Conservation (phyloP, 1,140 invertebrate species). For the Drosophila oshimai region DNA sequence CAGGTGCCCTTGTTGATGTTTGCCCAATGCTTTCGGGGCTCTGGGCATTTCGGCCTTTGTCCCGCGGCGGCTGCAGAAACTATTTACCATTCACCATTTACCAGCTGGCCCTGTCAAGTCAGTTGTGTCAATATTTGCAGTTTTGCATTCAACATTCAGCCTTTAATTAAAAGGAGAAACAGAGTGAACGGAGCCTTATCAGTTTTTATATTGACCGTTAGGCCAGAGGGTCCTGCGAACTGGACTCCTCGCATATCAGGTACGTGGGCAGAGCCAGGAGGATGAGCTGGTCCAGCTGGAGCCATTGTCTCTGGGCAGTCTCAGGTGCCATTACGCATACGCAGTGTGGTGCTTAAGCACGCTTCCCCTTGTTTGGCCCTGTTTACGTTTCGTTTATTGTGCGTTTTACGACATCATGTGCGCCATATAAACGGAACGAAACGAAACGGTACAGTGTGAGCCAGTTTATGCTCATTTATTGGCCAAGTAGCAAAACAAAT, state of each 20-base stretch:
- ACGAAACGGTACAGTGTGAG: constrained; percentile 8
- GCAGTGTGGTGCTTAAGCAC: constrained; percentile 48
- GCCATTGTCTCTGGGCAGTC: constrained; percentile 32
- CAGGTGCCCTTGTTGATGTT: constrained; percentile 29
- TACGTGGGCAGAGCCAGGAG: constrained; percentile 4
- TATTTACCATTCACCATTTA: constrained; percentile 38
- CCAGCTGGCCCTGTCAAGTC: constrained; percentile 28
- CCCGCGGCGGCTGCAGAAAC: constrained; percentile 18
- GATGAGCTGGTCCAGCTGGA: background rate
- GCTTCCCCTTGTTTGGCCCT: constrained; percentile 24
- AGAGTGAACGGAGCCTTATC: constrained; percentile 20
- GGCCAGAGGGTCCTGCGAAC: background rate
- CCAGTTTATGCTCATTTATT: constrained; percentile 55
- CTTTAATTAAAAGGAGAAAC: constrained; percentile 65
- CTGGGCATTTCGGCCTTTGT: constrained; percentile 21
- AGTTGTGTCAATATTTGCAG: constrained; percentile 66
- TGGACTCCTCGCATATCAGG: background rate
- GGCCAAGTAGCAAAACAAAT: constrained; percentile 46
- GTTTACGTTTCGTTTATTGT: constrained; percentile 76
- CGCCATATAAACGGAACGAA: constrained; percentile 56
- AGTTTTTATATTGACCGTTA: constrained; percentile 44
- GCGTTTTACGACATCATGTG: constrained; percentile 72
- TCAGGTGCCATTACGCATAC: constrained; percentile 69
- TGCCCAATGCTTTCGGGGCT: constrained; percentile 42
- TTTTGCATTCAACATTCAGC: constrained; percentile 27